Conservation (phyloP, 2,888 invertebrate species). For the Nemotelus pantherinus region DNA sequence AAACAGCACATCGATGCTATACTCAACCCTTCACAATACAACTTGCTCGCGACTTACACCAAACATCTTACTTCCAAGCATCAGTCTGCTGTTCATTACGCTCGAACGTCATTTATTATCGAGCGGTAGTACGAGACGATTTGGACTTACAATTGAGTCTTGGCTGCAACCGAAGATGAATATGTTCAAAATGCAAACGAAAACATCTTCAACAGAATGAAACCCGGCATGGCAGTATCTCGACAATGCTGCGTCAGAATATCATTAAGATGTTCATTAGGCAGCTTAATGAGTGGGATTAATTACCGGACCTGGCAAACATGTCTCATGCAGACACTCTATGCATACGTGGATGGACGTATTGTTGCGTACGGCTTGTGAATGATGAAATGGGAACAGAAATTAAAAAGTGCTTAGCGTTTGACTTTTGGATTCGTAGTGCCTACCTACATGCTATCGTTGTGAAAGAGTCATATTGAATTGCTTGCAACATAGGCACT, state of each 20-base stretch:
- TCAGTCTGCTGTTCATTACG: conserved; percentile 30
- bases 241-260: conserved; percentile 32
- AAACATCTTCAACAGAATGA: background rate
- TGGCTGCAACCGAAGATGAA: conserved; percentile 15
- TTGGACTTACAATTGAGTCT: background rate
- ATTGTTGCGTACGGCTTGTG: no score
- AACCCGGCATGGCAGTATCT: conserved; percentile 1
- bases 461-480: no score
- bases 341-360: no score
- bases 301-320: conserved; percentile 8
- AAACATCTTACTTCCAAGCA: conserved; percentile 36
- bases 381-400: no score
- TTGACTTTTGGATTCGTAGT: no score
- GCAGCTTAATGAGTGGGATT: conserved; percentile 43
- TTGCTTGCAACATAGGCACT: no score
- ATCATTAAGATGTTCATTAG: conserved; percentile 46
- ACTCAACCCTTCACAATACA: no score
- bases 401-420: no score
- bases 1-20: no score
- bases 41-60: no score
- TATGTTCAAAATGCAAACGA: conserved; percentile 30
- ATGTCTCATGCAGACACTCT: no score
- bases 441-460: no score
- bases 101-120: conserved; percentile 41
- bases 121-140: conserved; percentile 5